Conservation (phyloP, 1,140 invertebrate species). For the Ceratitis capitata region DNA sequence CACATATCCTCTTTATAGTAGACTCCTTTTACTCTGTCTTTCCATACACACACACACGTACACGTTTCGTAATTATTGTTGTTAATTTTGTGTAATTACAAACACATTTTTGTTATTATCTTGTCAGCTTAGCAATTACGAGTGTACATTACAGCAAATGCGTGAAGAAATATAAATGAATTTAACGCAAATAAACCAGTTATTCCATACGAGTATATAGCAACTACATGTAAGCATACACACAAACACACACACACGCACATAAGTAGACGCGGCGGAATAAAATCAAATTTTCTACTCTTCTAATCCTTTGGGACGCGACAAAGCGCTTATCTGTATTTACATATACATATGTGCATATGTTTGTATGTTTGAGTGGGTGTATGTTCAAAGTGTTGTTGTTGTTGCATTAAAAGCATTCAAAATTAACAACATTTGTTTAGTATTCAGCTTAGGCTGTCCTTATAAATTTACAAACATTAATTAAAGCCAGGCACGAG, state of each 20-base stretch:
- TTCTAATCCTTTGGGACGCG: not conserved
- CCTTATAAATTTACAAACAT: not conserved
- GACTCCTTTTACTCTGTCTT: too few relatives aligned
- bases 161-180: not conserved
- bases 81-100: constrained; percentile 8
- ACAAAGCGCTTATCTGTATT: not conserved
- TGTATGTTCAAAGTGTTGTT: not conserved
- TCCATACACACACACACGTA: too few relatives aligned
- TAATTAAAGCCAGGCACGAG: not conserved
- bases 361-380: not conserved
- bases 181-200: not conserved
- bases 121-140: constrained; percentile 5
- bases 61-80: not conserved
- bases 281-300: not conserved
- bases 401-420: not conserved
- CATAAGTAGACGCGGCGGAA: not conserved
- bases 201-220: too few relatives aligned
- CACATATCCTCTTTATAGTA: too few relatives aligned
- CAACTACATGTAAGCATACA: not conserved
- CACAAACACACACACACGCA: not conserved
- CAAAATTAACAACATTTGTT: not conserved
- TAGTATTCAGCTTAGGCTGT: not conserved
- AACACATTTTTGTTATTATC: constrained; percentile 25
- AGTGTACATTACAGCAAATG: constrained; percentile 13
- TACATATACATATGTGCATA: too few relatives aligned